Percentiles rank a stretch among this genome's conserved stretches.
These are phyloP conservation scores for Malurus leucopterus DNA, from an alignment of 2,797 vertebrate genomes.

Conservation along the genomic window DNA sequence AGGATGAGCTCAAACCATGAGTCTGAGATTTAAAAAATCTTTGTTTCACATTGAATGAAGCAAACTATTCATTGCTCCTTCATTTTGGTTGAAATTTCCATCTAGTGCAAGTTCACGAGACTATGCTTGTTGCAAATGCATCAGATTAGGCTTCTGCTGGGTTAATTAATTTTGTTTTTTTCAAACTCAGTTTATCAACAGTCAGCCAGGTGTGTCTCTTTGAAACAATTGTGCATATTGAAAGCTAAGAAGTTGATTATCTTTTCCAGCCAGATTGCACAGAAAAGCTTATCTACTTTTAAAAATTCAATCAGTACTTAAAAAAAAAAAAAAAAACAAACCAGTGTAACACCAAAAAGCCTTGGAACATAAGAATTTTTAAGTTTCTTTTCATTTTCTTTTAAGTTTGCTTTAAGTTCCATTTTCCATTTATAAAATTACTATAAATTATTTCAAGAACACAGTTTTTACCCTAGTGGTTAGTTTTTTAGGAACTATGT, in stretches of 20 bases:
- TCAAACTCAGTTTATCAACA: conserved; percentile 36
- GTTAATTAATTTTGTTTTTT: conserved; percentile 31
- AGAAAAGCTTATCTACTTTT: conserved; percentile 9
- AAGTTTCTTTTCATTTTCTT: not conserved
- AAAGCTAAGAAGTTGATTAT: not conserved
- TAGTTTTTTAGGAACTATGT: not conserved
- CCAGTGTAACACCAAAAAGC: not conserved
- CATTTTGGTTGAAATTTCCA: conserved; percentile 17
- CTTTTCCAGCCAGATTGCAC: not conserved
- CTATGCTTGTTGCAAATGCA: not conserved
- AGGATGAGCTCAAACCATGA: conserved; percentile 38
- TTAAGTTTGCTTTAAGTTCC: not conserved
- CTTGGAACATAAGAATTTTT: not conserved
- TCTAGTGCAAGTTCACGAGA: not conserved
- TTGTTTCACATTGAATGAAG: conserved; percentile 18
- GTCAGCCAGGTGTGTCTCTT: conserved; percentile 31
- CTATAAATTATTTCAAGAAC: not conserved
- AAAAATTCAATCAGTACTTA: not conserved
- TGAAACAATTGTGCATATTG: conserved; percentile 2
- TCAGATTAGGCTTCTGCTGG: conserved; percentile 26
- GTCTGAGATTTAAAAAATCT: not conserved
- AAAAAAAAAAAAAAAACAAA: not conserved
- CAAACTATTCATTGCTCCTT: not conserved
- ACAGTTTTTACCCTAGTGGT: not conserved
- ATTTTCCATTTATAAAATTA: not conserved